A percentile compares a stretch with the other conserved stretches of the same genome.
These are phyloP conservation scores for Lissocephala sabroskyi DNA, from an alignment of 2,888 invertebrate species.

Conservation along the genomic window DNA sequence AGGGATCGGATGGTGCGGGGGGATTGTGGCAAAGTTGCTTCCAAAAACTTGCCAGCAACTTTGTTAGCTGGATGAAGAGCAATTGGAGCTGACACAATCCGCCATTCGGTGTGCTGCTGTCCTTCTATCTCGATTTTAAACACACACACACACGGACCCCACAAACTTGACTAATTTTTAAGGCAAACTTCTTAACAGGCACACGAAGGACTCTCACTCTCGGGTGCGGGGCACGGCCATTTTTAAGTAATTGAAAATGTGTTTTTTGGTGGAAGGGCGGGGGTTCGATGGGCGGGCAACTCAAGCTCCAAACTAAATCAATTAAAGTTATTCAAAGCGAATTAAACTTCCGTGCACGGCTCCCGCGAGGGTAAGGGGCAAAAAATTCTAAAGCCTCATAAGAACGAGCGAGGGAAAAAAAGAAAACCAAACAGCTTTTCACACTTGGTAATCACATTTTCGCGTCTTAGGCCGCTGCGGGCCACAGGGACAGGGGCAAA, in stretches of 20 bases:
- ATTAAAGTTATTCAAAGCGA: constrained; percentile 59
- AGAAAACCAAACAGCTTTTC: constrained; percentile 51
- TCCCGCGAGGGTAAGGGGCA: constrained; percentile 1
- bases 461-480: constrained; percentile 53
- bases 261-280: too few relatives aligned
- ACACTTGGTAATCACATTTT: constrained; percentile 67
- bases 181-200: constrained; percentile 32
- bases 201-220: neutral
- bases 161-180: constrained; percentile 48
- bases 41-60: constrained; percentile 29
- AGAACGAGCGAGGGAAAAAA: neutral
- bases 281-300: neutral
- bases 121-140: constrained; percentile 15
- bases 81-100: too few relatives aligned
- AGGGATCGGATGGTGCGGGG: too few relatives aligned
- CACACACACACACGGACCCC: too few relatives aligned
- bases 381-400: too few relatives aligned
- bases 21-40: too few relatives aligned
- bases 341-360: constrained; percentile 35
- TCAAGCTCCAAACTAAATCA: constrained; percentile 54
- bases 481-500: constrained; percentile 4
- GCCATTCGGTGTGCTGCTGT: too few relatives aligned
- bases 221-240: constrained; percentile 36
- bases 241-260: constrained; percentile 49
- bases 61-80: too few relatives aligned